Conservation (phyloP, 2,797 vertebrate genomes). For the Eleutherodactylus coqui region DNA sequence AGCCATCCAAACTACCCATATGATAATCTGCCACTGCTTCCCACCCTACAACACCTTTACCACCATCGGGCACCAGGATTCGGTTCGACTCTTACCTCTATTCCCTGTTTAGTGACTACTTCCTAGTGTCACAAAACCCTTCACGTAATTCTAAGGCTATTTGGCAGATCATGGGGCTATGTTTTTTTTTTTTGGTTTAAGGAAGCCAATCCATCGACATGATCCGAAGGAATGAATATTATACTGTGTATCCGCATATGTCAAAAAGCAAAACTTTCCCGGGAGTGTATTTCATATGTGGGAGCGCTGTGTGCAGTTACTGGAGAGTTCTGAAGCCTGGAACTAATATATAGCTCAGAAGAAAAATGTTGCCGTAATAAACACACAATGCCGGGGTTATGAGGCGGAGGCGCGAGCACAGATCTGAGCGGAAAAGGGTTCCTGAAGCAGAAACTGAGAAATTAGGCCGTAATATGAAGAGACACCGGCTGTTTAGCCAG, state of each 20-base stretch:
- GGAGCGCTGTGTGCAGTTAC: not conserved
- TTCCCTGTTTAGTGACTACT: too few species aligned
- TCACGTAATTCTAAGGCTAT: too few species aligned
- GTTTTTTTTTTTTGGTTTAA: too few species aligned
- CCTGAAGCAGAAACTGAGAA: not conserved
- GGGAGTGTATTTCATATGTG: not conserved
- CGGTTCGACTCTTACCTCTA: too few species aligned
- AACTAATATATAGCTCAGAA: not conserved
- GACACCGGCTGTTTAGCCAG: not conserved
- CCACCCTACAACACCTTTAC: too few species aligned
- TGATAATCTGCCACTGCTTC: too few species aligned
- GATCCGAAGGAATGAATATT: not conserved
- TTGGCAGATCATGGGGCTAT: too few species aligned
- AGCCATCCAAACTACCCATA: too few species aligned
- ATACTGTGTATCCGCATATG: not conserved
- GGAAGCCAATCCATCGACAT: not conserved
- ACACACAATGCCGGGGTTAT: not conserved
- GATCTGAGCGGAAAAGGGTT: not conserved
- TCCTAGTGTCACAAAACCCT: too few species aligned
- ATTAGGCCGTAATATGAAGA: slow-evolving; percentile 1
- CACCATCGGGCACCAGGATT: too few species aligned
- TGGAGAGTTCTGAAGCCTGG: not conserved
- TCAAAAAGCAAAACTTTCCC: not conserved
- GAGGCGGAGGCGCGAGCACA: not conserved
- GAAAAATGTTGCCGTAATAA: slow-evolving; percentile 9